Evolutionary conservation across 2,113 vertebrate genomes (phyloP).

Genomic region (human (Homo sapiens)): DNA sequence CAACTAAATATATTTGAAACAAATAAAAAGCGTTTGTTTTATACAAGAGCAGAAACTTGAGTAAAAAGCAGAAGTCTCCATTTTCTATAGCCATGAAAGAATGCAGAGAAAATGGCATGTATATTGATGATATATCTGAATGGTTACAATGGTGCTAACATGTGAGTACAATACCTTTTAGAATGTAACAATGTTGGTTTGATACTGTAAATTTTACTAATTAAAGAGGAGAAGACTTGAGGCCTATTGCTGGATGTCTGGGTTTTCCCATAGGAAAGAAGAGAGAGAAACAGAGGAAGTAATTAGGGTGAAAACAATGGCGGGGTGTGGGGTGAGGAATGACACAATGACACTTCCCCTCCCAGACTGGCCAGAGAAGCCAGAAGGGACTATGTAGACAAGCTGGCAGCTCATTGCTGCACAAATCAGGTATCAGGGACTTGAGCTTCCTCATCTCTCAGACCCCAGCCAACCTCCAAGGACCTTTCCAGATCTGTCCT

Average conservation of each 20-base stretch:
- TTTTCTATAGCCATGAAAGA: background rate
- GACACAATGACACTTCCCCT: background rate
- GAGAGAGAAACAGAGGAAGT: slow-evolving; percentile 10
- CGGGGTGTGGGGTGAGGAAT: background rate
- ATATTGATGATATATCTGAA: background rate
- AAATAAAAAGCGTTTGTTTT: background rate
- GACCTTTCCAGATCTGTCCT: background rate
- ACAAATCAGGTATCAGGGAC: background rate
- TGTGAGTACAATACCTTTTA: background rate
- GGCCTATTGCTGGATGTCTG: background rate
- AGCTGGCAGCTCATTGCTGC: background rate
- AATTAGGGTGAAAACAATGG: background rate
- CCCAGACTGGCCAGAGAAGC: background rate
- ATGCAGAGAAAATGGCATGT: background rate
- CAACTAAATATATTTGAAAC: background rate
- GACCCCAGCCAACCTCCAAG: background rate
- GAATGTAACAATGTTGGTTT: background rate
- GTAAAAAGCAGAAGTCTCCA: background rate
- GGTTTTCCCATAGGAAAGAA: background rate
- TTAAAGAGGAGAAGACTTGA: background rate
- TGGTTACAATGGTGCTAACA: background rate
- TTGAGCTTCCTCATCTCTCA: background rate
- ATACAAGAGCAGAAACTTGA: background rate
- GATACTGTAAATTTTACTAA: background rate
- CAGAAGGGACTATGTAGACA: background rate